These are phyloP conservation scores for Axinella damicornis DNA, from an alignment of 37 sponge, comb jelly and placozoan genomes.

Conservation along the genomic window DNA sequence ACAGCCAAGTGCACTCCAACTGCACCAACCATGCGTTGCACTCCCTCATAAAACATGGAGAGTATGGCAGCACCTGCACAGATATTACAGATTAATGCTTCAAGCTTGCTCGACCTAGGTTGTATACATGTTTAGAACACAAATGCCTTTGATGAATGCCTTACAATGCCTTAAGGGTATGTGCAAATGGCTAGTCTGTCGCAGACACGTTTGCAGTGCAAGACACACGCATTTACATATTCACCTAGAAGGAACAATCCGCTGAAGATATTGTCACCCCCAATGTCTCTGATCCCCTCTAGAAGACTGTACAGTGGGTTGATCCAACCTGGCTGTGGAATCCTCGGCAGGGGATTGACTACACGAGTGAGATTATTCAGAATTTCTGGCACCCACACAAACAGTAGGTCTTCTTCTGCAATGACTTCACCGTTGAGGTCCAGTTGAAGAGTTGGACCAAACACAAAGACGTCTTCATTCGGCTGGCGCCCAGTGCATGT, in stretches of 20 bases:
- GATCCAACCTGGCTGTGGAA: background rate
- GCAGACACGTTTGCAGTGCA: too few species aligned
- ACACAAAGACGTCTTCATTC: conserved; percentile 28
- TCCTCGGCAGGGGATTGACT: background rate
- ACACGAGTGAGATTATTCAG: background rate
- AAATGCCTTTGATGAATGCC: too few species aligned
- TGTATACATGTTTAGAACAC: too few species aligned
- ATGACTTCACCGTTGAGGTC: background rate
- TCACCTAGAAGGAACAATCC: conserved; percentile 34
- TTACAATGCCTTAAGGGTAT: too few species aligned
- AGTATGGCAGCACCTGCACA: conserved; percentile 26
- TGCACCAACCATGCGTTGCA: background rate
- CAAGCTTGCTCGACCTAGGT: too few species aligned
- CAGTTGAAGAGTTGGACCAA: conserved; percentile 34
- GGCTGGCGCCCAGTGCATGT: conserved; percentile 28
- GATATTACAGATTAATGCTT: too few species aligned
- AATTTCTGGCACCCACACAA: conserved; percentile 16
- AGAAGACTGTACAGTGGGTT: background rate
- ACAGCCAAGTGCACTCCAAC: conserved; percentile 15
- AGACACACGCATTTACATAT: background rate
- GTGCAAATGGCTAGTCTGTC: too few species aligned
- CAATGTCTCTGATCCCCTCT: background rate
- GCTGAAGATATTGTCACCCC: conserved; percentile 37
- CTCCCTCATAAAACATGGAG: conserved; percentile 13
- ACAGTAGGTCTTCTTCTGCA: conserved; percentile 4